Percentiles rank a stretch among this genome's conserved stretches.
Evolutionary conservation across 2,797 vertebrate species (phyloP).

Genomic region (Epinephelus awoara): DNA sequence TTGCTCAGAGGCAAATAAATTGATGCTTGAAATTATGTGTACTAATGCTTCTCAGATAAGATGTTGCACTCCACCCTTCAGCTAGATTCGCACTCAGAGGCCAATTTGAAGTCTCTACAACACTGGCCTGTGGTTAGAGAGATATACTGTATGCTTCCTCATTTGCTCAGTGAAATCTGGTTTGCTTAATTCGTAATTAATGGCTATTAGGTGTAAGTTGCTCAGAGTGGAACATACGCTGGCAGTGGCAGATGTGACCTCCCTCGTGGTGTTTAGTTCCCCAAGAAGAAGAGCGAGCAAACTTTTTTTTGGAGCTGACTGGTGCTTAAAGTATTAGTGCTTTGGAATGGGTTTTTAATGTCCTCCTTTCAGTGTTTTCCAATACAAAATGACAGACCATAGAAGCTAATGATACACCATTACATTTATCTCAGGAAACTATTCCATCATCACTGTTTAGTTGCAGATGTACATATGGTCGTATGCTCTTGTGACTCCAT

Average conservation of each 20-base stretch:
- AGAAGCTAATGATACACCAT: constrained; percentile 47
- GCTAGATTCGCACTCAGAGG: constrained; percentile 60
- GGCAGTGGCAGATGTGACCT: constrained; percentile 56
- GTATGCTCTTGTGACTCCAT: constrained; percentile 35
- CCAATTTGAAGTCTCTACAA: constrained; percentile 61
- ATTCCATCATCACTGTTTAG: constrained; percentile 55
- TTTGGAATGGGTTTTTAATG: constrained; percentile 60
- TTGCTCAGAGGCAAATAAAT: constrained; percentile 75
- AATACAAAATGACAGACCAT: constrained; percentile 55
- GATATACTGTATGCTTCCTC: constrained; percentile 31
- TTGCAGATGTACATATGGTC: constrained; percentile 46
- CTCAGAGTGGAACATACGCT: constrained; percentile 13
- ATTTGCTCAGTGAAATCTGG: constrained; percentile 56
- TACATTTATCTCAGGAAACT: constrained; percentile 41
- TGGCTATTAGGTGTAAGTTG: constrained; percentile 35
- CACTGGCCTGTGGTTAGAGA: constrained; percentile 48
- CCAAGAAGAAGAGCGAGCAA: constrained; percentile 37
- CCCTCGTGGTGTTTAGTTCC: constrained; percentile 31
- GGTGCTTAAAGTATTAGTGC: constrained; percentile 33
- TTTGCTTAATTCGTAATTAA: constrained; percentile 50
- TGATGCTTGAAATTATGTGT: constrained; percentile 68
- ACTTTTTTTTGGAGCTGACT: constrained; percentile 31
- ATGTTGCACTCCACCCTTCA: constrained; percentile 62
- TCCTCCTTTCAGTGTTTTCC: constrained; percentile 40
- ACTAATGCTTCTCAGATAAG: constrained; percentile 69